phyloP scores from a whole-genome alignment of 2,797 vertebrate species.

The Acanthis flammea region DNA sequence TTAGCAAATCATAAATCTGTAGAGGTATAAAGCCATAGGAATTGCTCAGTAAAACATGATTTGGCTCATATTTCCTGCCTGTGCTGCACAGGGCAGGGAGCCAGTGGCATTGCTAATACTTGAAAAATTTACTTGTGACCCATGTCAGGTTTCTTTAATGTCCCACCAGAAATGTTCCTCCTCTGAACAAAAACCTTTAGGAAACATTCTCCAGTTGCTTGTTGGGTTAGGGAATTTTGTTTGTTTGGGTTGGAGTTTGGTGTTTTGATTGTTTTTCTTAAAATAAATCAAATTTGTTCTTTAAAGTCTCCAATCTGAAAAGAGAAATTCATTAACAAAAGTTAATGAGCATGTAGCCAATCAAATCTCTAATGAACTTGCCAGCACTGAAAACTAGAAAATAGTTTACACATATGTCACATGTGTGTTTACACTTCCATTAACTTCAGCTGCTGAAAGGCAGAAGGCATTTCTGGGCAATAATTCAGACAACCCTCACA shows the following conservation, averaged over 20 bases:
- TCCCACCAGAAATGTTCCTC: background rate
- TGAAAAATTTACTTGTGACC: background rate
- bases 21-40: background rate
- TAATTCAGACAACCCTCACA: background rate
- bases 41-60: conserved; percentile 28
- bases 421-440: background rate
- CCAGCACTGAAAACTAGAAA: background rate
- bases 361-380: background rate
- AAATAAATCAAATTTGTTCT: background rate
- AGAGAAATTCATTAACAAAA: background rate
- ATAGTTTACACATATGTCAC: background rate
- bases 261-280: background rate
- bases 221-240: background rate
- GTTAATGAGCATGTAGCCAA: background rate
- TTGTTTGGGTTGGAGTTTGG: background rate
- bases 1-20: conserved; percentile 46
- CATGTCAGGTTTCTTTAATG: background rate
- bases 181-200: background rate
- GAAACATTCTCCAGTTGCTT: background rate
- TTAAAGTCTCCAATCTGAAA: background rate
- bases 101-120: conserved; percentile 8
- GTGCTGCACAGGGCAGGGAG: conserved; percentile 11
- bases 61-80: conserved; percentile 39
- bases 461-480: background rate
- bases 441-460: background rate